These are phyloP conservation scores for Myanophis thanlyinensis DNA, from an alignment of 2,113 vertebrate species.

Conservation along the genomic window DNA sequence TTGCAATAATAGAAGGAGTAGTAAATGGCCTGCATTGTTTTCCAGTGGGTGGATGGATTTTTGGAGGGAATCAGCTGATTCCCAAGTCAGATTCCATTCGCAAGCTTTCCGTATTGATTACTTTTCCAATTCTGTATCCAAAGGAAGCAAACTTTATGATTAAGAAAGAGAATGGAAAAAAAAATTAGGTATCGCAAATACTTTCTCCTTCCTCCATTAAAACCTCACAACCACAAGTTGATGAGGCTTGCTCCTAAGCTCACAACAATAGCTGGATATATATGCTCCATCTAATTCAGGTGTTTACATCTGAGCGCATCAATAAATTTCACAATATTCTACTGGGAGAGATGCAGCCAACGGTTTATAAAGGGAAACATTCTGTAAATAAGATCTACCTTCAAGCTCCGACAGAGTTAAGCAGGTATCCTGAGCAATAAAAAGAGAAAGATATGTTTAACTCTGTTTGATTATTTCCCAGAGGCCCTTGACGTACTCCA, in stretches of 20 bases:
- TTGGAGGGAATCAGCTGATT: not conserved
- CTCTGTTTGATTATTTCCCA: not conserved
- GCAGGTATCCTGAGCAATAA: not conserved
- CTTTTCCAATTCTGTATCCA: not conserved
- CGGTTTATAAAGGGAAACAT: not conserved
- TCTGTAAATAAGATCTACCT: not conserved
- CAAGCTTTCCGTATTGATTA: not conserved
- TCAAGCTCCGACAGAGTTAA: not conserved
- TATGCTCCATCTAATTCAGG: not conserved
- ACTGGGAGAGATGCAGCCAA: not conserved
- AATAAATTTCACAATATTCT: not conserved
- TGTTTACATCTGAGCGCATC: not conserved
- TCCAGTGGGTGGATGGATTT: not conserved
- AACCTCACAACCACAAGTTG: not conserved
- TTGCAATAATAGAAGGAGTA: not conserved
- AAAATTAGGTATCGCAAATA: not conserved
- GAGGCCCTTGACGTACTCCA: not conserved
- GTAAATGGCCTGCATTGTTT: not conserved
- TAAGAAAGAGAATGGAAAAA: not conserved
- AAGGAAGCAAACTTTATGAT: not conserved
- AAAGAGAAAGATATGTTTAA: not conserved
- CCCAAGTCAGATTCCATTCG: not conserved
- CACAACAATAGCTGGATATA: not conserved
- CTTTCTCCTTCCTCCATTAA: not conserved
- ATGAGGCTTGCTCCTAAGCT: not conserved